Evolutionary conservation across 2,888 invertebrate species (phyloP).

Genomic region (Flexamia atlantica): DNA sequence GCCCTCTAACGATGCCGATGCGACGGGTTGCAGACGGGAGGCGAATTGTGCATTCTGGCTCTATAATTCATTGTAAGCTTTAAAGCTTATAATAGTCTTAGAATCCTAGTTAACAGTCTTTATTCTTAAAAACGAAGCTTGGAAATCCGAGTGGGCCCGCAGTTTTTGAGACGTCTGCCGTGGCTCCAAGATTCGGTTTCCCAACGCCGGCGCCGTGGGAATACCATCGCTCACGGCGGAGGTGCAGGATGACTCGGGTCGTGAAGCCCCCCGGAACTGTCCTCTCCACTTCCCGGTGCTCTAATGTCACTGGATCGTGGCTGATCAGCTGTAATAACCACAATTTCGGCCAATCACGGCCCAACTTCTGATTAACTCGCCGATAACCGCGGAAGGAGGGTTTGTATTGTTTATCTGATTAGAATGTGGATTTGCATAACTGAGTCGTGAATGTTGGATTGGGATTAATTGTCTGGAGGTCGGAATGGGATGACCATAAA

Average conservation of each 20-base stretch:
- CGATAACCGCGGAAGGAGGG: constrained; percentile 33
- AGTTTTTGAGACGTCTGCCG: no score
- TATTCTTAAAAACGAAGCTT: no score
- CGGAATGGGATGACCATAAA: no score
- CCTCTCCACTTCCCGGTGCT: constrained; percentile 10
- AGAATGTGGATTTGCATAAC: constrained; percentile 40
- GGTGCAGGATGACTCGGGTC: constrained; percentile 1
- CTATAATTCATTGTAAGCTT: no score
- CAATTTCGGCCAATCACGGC: constrained; percentile 23
- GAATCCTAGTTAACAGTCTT: no score
- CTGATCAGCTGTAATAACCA: constrained; percentile 44
- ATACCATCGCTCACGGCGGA: not conserved
- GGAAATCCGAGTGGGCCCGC: no score
- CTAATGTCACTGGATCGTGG: constrained; percentile 33
- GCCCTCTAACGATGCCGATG: no score
- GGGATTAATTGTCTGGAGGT: not conserved
- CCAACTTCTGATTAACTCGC: not conserved
- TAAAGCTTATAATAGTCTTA: no score
- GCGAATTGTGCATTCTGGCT: no score
- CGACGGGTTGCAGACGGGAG: no score
- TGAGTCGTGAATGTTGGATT: not conserved
- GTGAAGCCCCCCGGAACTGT: constrained; percentile 8
- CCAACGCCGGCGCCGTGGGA: no score
- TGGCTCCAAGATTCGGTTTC: no score
- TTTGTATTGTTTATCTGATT: not conserved